phyloP scores from a whole-genome alignment of 2,113 vertebrate genomes.

The Anarrhichthys ocellatus region DNA sequence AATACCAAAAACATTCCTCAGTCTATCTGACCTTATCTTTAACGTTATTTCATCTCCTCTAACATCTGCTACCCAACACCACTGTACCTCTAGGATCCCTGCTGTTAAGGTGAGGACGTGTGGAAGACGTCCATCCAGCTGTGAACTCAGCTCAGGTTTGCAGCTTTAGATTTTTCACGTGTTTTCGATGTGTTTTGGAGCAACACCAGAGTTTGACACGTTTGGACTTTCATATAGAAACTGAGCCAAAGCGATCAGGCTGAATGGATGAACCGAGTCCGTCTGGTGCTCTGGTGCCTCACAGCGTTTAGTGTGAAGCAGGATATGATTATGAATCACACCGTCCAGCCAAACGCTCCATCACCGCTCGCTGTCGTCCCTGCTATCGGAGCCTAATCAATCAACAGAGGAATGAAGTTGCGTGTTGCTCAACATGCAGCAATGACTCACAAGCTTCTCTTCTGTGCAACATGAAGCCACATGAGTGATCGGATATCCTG shows the following conservation, averaged over 20 bases:
- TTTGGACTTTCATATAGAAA: background rate
- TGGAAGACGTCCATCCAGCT: background rate
- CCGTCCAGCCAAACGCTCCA: conserved; percentile 3
- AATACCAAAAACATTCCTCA: too few species aligned
- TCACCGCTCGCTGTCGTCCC: background rate
- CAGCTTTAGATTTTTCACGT: too few species aligned
- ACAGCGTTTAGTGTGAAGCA: background rate
- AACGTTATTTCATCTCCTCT: too few species aligned
- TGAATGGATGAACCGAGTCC: background rate
- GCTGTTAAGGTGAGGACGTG: too few species aligned
- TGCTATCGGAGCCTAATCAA: background rate
- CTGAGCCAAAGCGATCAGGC: background rate
- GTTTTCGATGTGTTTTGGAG: background rate
- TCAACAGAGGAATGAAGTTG: background rate
- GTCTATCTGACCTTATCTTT: too few species aligned
- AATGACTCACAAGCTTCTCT: background rate
- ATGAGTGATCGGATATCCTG: background rate
- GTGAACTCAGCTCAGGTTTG: background rate
- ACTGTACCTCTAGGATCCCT: too few species aligned
- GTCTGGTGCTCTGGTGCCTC: background rate
- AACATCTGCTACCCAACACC: too few species aligned
- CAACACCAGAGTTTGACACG: background rate
- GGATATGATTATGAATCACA: background rate
- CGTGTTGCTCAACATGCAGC: background rate
- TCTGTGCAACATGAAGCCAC: background rate